Base-by-base conservation (phyloP, 2,888 invertebrate genomes). In the Eristalinus aeneus region DNA sequence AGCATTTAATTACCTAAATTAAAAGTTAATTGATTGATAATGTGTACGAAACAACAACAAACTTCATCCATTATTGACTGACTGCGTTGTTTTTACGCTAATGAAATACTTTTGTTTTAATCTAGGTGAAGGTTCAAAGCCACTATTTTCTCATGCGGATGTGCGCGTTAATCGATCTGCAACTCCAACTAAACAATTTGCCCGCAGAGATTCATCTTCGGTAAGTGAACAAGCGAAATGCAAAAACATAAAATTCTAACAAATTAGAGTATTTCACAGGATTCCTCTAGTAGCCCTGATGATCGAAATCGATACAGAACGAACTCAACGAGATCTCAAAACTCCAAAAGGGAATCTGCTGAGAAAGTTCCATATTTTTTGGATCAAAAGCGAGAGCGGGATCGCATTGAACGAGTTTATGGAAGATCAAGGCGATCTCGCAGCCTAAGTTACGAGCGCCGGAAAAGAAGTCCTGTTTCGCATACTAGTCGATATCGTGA, bases 51-150 rank as follows among this genome's bases (percentile, higher is more conserved):
- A 27, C 2, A 5, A 27, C 27, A 27, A 27, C 5, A 27, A 27
- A 27, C 2, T 27, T 27, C 27, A 27, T 27, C 27, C 5, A 2
- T 5, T 5, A 27, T 27, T 27, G 27, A 27, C 5, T 27, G 27
- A 27, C 5, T 27, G 27, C 27, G 27, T 27, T 5, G 27, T 27
- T 5, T 3, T 27, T 80, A n/a, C 46, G 36, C 64, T 60, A 10
- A 39, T 65, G 32, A 60, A 60, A 11, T 67, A 10, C 12, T 58
- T 71, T 34, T 72, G 34, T 78, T 39, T 16, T 3, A 22, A 27
- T 64, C n/a, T 67, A 88, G 88, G 88, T 74, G 88, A 88, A 36
- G 88, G 88, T 58, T 61, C 85, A 39, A 88, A 72, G 9, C 88
- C 88, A 4, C 22, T 88, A 60, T 88, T 88, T 78, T 74, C 84